Evolutionary conservation across 2,888 invertebrate species (phyloP).

Genomic region (Eupelmus urozonus): DNA sequence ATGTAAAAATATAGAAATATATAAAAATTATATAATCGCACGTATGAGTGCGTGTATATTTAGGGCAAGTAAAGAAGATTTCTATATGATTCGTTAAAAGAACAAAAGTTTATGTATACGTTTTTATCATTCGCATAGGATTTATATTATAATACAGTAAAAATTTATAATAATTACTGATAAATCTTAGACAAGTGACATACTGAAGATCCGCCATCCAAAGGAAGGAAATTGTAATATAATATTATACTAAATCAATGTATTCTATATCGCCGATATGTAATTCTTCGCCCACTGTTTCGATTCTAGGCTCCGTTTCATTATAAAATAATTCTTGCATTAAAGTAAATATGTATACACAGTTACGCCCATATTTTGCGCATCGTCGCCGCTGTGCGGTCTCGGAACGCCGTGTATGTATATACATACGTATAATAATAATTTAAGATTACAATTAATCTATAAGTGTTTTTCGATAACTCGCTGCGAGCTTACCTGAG

Average conservation of each 20-base stretch:
- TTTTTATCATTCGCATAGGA: conserved; percentile 51
- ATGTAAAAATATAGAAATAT: neutral
- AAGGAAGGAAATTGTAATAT: conserved; percentile 9
- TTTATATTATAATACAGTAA: conserved; percentile 43
- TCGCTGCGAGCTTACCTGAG: conserved; percentile 45
- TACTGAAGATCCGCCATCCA: neutral
- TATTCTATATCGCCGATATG: conserved; percentile 35
- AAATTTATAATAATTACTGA: conserved; percentile 9
- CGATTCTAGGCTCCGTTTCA: conserved; percentile 36
- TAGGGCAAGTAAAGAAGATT: conserved; percentile 27
- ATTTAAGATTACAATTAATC: conserved; percentile 39
- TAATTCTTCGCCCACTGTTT: conserved; percentile 40
- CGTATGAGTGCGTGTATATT: conserved; percentile 18
- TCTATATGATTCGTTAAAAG: conserved; percentile 43
- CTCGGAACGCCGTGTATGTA: neutral
- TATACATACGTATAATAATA: neutral
- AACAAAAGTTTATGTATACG: conserved; percentile 36
- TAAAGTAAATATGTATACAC: neutral
- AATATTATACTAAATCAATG: conserved; percentile 32
- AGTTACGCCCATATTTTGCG: neutral
- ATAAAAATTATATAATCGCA: neutral
- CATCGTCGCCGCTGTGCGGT: conserved; percentile 32
- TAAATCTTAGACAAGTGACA: neutral
- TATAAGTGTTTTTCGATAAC: conserved; percentile 46
- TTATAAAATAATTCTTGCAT: conserved; percentile 23